These are phyloP conservation scores for Xanthia togata DNA, from an alignment of 2,888 invertebrate genomes.

Conservation along the genomic window DNA sequence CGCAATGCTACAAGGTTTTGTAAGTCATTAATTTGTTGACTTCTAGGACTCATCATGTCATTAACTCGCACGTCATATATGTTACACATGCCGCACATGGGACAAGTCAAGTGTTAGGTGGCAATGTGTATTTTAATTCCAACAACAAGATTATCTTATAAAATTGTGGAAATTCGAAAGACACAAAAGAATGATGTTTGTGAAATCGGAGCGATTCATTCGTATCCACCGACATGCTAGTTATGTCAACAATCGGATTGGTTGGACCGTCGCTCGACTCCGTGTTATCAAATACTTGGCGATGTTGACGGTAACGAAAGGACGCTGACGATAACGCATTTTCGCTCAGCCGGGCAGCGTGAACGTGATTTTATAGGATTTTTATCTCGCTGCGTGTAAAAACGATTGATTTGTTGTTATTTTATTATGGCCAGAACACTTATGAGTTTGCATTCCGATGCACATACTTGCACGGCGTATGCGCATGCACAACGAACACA, in stretches of 20 bases:
- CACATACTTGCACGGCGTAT: conserved; percentile 53
- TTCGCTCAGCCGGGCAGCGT: conserved; percentile 51
- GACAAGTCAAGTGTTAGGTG: conserved; percentile 41
- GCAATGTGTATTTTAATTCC: conserved; percentile 53
- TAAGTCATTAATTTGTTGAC: conserved; percentile 40
- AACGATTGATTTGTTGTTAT: conserved; percentile 70
- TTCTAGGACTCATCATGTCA: conserved; percentile 54
- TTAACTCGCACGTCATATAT: conserved; percentile 43
- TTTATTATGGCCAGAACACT: conserved; percentile 61
- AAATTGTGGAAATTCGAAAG: conserved; percentile 51
- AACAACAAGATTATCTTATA: conserved; percentile 37
- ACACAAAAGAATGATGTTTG: conserved; percentile 71
- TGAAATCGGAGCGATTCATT: conserved; percentile 76
- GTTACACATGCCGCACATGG: conserved; percentile 39
- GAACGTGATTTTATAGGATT: conserved; percentile 86
- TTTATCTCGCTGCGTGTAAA: conserved; percentile 77
- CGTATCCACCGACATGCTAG: conserved; percentile 70
- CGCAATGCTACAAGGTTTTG: conserved; percentile 24
- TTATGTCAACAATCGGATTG: conserved; percentile 82
- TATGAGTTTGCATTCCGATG: conserved; percentile 56
- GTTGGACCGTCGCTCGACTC: conserved; percentile 67
- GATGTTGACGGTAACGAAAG: conserved; percentile 76
- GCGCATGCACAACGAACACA: conserved; percentile 7
- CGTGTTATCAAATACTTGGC: conserved; percentile 85
- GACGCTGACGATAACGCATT: conserved; percentile 80